Base-by-base conservation (phyloP, 2,888 invertebrate species). In the Ischnura elegans region DNA sequence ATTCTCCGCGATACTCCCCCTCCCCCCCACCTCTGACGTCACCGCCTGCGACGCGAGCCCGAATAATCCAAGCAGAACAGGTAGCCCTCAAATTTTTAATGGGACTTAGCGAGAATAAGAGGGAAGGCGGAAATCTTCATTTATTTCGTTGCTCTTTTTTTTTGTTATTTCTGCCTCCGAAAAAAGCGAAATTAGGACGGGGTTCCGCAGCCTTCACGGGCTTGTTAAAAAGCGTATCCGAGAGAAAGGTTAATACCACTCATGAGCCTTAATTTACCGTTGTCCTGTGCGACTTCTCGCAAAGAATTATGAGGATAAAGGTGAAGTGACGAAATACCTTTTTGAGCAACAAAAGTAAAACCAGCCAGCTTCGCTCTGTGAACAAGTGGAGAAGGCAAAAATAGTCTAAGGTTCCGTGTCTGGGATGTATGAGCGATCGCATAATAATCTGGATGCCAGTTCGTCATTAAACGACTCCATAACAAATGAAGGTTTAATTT, bases 51-150 rank as follows among this genome's bases (percentile, higher is more conserved):
- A 76, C 76, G 76, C 36, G 76, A 36, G 36, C 25, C 76, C 36
- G 76, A 76, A 76, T 76, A 76, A 76, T 76, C 76, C 76, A 36
- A 29, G 76, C 76, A 36, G 76, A 76, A 36, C 76, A 76, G 76
- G 76, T 76, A 76, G 36, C 76, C 76, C 76, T 36, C 76, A 29
- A 25, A 76, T 76, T 76, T 76, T 76, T 36, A 76, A 76, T 76
- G 76, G 76, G 76, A 36, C 76, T 76, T 76, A 76, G 76, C 76
- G 76, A 36, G n/a, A 61, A 61, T 61, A 61, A 61, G 61, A 6
- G 61, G 1, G 25, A 16, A 10, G 36, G 76, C 36, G 36, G 76
- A 13, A 25, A 3, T 51, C 51, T 47, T 47, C 47, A 5, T 47
- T 10, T 51, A 16, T 51, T 6, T 10, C 16, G 51, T 10, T 10